Evolutionary conservation across 2,797 vertebrate species (phyloP), one percentile per base, ranked within the genome.

Genomic region (Gymnopithys bicolor): DNA sequence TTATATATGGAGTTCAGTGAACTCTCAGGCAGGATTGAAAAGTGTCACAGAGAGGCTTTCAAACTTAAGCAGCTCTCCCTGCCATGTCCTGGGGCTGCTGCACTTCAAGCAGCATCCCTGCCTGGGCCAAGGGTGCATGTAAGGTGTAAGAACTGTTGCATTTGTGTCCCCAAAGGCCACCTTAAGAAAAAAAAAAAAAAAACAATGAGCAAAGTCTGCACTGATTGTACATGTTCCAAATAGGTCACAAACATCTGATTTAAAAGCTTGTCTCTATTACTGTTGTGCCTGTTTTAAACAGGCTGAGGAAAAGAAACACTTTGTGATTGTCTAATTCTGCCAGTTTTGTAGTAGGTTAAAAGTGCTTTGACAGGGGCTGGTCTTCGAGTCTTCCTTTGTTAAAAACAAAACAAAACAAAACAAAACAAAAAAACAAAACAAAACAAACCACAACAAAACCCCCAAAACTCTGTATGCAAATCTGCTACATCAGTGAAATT

Each of bases 231-330:
- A 2, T 19, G 48, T 82, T 94, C 74, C 90, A 95, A 90, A 84
- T 82, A 89, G 83, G 88, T 93, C 77, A 94, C 70, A 95, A 85
- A 46, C 24, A 19, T 48, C 71, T 30, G 35, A 30, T 91, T 82
- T 86, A 71, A 71, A 91, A 90, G 60, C 60, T 87, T 49, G 19
- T 51, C 56, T 91, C 68, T 91, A 0, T 66, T 77, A 70, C 39
- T 70, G 19, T 71, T 28, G 19, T 77, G 49, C 24, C 49, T 85
- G 32, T 91, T 85, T 87, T 8, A 55, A 90, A 62, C n/a, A 68
- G 43, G 21, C 55, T 76, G 76, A 91, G 55, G 46, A 86, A 75
- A 73, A 91, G 27, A 78, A 89, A 27, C 14, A 2, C 30, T 49
- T 45, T 28, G 32, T 10, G 63, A 69, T 76, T 0, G 0, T 75